Base-by-base conservation (phyloP, 2,888 invertebrate genomes). In the Tipula lateralis region DNA sequence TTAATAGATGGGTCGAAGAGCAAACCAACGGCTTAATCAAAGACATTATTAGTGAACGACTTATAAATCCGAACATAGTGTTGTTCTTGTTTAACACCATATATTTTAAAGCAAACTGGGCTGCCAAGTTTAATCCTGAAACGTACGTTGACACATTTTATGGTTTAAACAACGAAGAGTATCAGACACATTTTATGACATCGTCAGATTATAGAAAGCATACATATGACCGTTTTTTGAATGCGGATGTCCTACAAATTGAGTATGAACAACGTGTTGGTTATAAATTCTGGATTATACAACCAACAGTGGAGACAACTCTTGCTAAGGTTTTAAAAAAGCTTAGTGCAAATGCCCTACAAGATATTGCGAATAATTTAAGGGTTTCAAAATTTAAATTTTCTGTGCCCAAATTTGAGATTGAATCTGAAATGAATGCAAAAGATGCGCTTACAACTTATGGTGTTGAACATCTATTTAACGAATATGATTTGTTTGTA, bases 51-150 rank as follows among this genome's bases (percentile, higher is more conserved):
- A 82, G 82, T 82, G 82, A 82, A 7, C 82, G 82, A n/a, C 7
- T 9, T 13, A 13, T 82, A 29, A 32, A 2, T 30, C 6, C 29
- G 1, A 0, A 5, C 9, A 32, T 16, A n/a, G 82, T 30, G 5
- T 7, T 82, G 13, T 82, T 82, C n/a, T 9, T 82, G 9, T n/a
- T 82, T 2, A 82, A 82, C n/a, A 30, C 82, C 2, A 30, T 82
- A 16, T 82, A 82, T 82, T 82, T 82, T 82, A 82, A 82, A 16
- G 82, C 82, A 1, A 30, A 82, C 7, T 82, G 82, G 82, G 82
- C 82, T 5, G 82, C 29, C 6, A 6, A 3, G 16, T 82, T 82
- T 82, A 16, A 82, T 30, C 4, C 2, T 7, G 1, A 12, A 2
- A 24, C 24, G 12, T 2, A 66, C 9, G 0, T 7, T 0, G 66